phyloP scores from a whole-genome alignment of 2,888 invertebrate genomes.

The Caenorhabditis drosophilae region DNA sequence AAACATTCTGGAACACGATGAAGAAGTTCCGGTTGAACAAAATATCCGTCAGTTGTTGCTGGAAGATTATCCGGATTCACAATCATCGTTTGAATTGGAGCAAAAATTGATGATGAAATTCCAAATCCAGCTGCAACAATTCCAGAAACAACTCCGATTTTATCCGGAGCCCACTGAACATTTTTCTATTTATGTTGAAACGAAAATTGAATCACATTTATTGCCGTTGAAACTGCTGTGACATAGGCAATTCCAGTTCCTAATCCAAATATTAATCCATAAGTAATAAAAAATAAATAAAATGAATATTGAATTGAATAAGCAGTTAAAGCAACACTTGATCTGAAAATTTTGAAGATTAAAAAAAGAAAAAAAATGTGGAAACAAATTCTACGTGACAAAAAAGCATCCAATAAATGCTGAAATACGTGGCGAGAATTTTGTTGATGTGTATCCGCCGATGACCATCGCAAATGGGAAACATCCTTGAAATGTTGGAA shows the following conservation, averaged over 20 bases:
- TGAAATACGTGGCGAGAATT: conserved; percentile 58
- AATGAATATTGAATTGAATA: conserved; percentile 62
- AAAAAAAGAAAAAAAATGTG: neutral
- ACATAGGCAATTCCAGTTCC: conserved; percentile 69
- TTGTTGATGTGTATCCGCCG: conserved; percentile 57
- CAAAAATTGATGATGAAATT: conserved; percentile 66
- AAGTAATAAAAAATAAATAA: conserved; percentile 58
- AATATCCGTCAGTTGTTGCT: conserved; percentile 63
- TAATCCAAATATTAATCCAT: conserved; percentile 66
- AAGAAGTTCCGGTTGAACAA: conserved; percentile 53
- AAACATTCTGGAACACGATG: conserved; percentile 60
- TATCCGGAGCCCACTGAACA: conserved; percentile 66
- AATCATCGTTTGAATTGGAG: conserved; percentile 66
- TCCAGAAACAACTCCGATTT: conserved; percentile 64
- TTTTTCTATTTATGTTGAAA: neutral
- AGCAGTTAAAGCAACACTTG: conserved; percentile 59
- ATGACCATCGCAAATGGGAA: conserved; percentile 69
- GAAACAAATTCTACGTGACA: conserved; percentile 52
- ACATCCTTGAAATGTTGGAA: conserved; percentile 67
- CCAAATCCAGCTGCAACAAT: conserved; percentile 68
- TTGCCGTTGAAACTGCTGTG: conserved; percentile 63
- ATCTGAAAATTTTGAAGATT: conserved; percentile 35
- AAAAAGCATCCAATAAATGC: conserved; percentile 61
- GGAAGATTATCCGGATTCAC: conserved; percentile 63
- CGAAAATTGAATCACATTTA: conserved; percentile 51